These are phyloP conservation scores for Cataglyphis albicans DNA, from an alignment of 2,888 invertebrate genomes.

Conservation along the genomic window DNA sequence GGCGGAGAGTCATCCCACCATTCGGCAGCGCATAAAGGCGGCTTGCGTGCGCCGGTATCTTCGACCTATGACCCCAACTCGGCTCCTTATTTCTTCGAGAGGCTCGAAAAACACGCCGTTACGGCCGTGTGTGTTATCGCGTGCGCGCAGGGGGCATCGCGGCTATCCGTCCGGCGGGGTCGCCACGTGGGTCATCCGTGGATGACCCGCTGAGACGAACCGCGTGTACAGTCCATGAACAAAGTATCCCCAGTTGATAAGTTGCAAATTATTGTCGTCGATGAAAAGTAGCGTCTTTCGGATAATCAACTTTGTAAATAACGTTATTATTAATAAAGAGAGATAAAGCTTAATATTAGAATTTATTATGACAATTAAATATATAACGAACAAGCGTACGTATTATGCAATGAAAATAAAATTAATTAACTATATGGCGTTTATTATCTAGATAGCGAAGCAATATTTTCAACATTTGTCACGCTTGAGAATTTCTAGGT, in stretches of 20 bases:
- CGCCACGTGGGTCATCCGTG: conserved; percentile 72
- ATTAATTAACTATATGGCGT: background rate
- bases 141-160: conserved; percentile 84
- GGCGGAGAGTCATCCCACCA: conserved; percentile 53
- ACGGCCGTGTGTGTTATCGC: conserved; percentile 81
- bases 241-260: conserved; percentile 55
- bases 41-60: conserved; percentile 83
- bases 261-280: background rate
- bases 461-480: background rate
- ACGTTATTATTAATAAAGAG: too few species aligned
- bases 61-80: conserved; percentile 76
- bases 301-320: background rate
- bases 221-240: conserved; percentile 67
- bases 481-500: background rate
- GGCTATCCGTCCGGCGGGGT: conserved; percentile 81
- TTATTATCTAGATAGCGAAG: background rate
- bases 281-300: background rate
- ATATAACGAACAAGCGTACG: background rate
- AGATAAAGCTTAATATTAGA: background rate
- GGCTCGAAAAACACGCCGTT: conserved; percentile 81
- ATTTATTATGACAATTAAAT: background rate
- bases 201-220: conserved; percentile 65
- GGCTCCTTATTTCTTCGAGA: conserved; percentile 79
- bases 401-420: background rate
- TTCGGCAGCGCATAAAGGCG: conserved; percentile 76